These are phyloP conservation scores for Falco peregrinus DNA, from an alignment of 2,797 vertebrate species.

Conservation along the genomic window DNA sequence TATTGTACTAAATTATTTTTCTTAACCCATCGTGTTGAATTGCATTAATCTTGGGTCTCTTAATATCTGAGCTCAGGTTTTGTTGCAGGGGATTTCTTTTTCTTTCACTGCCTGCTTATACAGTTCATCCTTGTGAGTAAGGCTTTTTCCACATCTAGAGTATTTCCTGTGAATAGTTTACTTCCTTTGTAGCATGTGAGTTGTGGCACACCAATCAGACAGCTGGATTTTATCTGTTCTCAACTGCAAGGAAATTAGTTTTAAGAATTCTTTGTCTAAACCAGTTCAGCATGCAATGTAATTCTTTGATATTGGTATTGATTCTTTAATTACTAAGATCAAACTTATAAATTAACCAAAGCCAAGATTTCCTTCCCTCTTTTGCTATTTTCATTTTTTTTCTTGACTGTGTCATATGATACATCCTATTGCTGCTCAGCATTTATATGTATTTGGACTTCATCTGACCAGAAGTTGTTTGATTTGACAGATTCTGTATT, in stretches of 20 bases:
- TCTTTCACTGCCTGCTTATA: background rate
- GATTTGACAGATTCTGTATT: constrained; percentile 76
- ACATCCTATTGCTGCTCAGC: background rate
- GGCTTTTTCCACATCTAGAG: constrained; percentile 9
- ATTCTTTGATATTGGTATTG: background rate
- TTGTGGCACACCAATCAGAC: background rate
- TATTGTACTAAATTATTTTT: background rate
- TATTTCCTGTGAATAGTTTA: background rate
- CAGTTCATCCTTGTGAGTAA: background rate
- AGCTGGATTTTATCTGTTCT: background rate
- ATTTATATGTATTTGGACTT: constrained; percentile 14
- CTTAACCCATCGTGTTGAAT: background rate
- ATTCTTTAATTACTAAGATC: background rate
- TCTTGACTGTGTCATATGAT: background rate
- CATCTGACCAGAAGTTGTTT: constrained; percentile 38
- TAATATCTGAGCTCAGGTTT: background rate
- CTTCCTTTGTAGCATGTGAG: background rate
- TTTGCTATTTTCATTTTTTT: background rate
- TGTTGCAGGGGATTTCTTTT: background rate
- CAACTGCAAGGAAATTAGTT: background rate
- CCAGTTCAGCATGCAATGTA: background rate
- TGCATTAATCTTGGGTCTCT: background rate
- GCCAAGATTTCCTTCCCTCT: background rate
- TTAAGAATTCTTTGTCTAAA: background rate
- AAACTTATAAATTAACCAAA: background rate